Evolutionary conservation across 1,140 invertebrate genomes (phyloP).

Genomic region (Galendromus occidentalis): DNA sequence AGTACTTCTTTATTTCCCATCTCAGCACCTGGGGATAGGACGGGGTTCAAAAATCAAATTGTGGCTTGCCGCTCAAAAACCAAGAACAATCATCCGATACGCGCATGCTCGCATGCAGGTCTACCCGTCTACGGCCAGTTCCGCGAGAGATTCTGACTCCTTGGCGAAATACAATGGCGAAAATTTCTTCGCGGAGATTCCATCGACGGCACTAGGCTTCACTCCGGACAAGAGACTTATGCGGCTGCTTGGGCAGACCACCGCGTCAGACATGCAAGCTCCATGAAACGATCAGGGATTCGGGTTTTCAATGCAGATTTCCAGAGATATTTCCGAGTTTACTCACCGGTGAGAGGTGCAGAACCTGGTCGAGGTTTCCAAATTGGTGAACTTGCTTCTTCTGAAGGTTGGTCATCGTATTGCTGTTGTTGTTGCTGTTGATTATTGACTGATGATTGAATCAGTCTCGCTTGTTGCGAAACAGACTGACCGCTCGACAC

Average conservation of each 20-base stretch:
- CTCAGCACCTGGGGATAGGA: conserved; percentile 8
- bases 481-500: conserved; percentile 8
- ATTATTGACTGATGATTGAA: not conserved
- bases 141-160: too few species aligned
- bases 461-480: not conserved
- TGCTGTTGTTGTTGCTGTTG: not conserved
- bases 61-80: too few species aligned
- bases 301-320: too few species aligned
- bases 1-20: conserved; percentile 12
- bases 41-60: conserved; percentile 2
- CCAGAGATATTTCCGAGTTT: not conserved
- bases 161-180: too few species aligned
- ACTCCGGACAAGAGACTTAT: too few species aligned
- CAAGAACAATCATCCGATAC: not conserved
- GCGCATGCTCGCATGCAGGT: not conserved
- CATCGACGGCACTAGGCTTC: too few species aligned
- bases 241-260: too few species aligned
- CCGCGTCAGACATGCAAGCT: too few species aligned
- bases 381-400: conserved; percentile 8
- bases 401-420: conserved; percentile 2
- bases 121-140: too few species aligned
- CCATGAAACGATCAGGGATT: too few species aligned
- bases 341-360: not conserved
- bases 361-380: conserved; percentile 4
- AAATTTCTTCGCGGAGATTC: too few species aligned